Base-by-base conservation (phyloP, 2,888 invertebrate genomes). In the Pristionchus mayeri region DNA sequence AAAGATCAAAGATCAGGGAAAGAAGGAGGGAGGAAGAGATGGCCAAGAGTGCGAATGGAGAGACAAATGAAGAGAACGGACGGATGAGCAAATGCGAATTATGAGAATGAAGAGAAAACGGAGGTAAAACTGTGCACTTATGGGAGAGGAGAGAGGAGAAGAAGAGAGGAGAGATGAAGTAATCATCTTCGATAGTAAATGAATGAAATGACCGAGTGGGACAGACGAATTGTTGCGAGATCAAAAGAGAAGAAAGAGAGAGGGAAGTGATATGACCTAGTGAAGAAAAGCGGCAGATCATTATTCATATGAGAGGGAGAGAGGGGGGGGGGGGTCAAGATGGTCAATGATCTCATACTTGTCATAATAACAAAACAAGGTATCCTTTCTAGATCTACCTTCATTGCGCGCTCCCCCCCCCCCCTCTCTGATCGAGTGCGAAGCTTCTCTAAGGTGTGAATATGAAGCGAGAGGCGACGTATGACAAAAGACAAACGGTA, bases 401-500 rank as follows among this genome's bases (percentile, higher is more conserved):
- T n/a, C n/a, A n/a, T n/a, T n/a, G n/a, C n/a, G n/a, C n/a, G n/a
- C n/a, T n/a, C n/a, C n/a, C n/a, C n/a, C n/a, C n/a, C n/a, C n/a
- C n/a, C n/a, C n/a, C 52, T 52, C 0, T 52, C 48, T 40, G 71
- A 71, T 18, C 34, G 40, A 71, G 48, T 21, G 76, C 48, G 13
- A 48, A 24, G 24, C 44, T n/a, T 18, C 48, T 48, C 30, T 27
- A 67, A 67, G 67, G 67, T 67, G 67, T 67, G 67, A 67, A 67
- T 67, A 67, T 67, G 67, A 67, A 40, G 40, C 21, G 67, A 67
- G 40, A 67, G 67, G 24, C 16, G 67, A 67, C n/a, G 27, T 16
- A 34, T 48, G 76, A 76, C 76, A 76, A 76, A 76, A 76, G 76
- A 76, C 76, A 76, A 76, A 76, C 76, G 76, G 76, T 76, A 76